These are phyloP conservation scores for Diploscapter pachys DNA, from an alignment of 1,140 invertebrate species.

Conservation along the genomic window DNA sequence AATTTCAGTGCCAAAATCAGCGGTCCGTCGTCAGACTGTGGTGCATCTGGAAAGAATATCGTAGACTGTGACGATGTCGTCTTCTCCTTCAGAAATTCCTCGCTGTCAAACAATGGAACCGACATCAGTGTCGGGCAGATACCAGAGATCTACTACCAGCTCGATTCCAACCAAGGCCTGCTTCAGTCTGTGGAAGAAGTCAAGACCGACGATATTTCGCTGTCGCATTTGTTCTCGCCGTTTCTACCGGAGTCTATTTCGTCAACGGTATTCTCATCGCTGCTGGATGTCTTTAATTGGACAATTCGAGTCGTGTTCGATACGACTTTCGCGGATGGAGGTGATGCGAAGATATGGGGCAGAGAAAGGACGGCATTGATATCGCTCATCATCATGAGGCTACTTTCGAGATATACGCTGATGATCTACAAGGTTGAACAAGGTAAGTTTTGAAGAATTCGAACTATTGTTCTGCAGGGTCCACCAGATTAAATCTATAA, in stretches of 20 bases:
- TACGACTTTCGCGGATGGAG: too few relatives aligned
- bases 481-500: too few relatives aligned
- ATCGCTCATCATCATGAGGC: too few relatives aligned
- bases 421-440: too few relatives aligned
- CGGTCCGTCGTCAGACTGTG: conserved; percentile 94
- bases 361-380: too few relatives aligned
- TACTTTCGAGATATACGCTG: too few relatives aligned
- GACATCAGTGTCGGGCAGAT: conserved; percentile 96
- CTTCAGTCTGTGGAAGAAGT: conserved; percentile 65
- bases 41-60: conserved; percentile 82
- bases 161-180: conserved; percentile 63
- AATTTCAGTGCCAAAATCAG: conserved; percentile 64
- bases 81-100: conserved; percentile 93
- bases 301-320: too few relatives aligned
- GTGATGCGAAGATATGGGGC: too few relatives aligned
- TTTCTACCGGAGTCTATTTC: conserved; percentile 2
- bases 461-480: too few relatives aligned
- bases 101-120: conserved; percentile 96
- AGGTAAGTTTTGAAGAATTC: too few relatives aligned
- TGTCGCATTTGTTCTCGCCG: conserved; percentile 17
- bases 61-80: conserved; percentile 85
- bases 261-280: too few relatives aligned
- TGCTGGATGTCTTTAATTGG: too few relatives aligned
- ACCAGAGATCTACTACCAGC: conserved; percentile 82
- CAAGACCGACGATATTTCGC: conserved; percentile 5